Evolutionary conservation across 1,140 invertebrate species (phyloP), one percentile per base, ranked within the genome.

Genomic region (Agrilus planipennis): DNA sequence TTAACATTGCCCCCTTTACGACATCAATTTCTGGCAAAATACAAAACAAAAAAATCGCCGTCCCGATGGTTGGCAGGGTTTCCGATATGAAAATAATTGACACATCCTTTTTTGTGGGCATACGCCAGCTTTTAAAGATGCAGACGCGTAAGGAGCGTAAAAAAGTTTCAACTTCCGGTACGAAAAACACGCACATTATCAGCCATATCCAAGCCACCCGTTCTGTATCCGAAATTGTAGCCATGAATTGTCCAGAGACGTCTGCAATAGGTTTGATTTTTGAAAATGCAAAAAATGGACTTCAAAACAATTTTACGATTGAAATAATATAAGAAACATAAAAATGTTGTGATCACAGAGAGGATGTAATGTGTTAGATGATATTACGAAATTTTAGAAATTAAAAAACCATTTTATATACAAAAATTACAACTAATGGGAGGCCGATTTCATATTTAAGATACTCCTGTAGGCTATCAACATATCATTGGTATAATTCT

Each of bases 121-220:
- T 71, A 50, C 74, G 74, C 52, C 77, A 84, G 1, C 79, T 76
- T 56, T 92, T 92, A 69, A 92, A 93, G 48, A 89, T 76, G 55
- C 86, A 89, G 53, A 90, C 90, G 47, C 88, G 72, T 3, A 79
- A 64, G 15, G 87, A 82, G 31, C 89, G 72, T 41, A 92, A 77
- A n/a, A 89, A 66, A 0, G 84, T 83, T 2, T 86, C 85, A 15
- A 90, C 62, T 65, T 94, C 89, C 0, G 89, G 89, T 23, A 89
- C 75, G 1, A 84, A 71, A 52, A 84, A 90, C 1, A 79, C 79
- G 47, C 89, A 82, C 19, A 91, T 68, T 9, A 94, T 63, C 32
- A 84, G 80, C 90, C 90, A 94, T 51, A 88, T 85, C 89, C 89
- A 94, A 2, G 79, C 81, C 21, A 89, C 77, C 29, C 85, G 72